A percentile compares a stretch with the other conserved stretches of the same genome.
phyloP scores from a whole-genome alignment of 35 echinoderm and acorn worm genomes.

The Eucidaris tribuloides region DNA sequence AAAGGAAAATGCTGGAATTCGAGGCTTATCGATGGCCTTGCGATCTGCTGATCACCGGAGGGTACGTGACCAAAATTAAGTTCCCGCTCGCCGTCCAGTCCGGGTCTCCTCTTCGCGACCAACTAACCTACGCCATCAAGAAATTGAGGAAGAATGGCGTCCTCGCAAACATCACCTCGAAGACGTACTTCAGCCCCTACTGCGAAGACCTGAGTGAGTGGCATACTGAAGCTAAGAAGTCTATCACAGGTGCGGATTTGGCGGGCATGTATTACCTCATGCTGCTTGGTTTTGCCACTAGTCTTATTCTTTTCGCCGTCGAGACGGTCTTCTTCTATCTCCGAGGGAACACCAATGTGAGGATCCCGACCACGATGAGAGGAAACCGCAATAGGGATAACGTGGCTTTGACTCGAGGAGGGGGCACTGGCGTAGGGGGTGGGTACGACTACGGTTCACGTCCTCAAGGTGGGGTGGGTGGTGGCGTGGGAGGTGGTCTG shows the following conservation, averaged over 20 bases:
- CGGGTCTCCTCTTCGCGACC: conserved; percentile 85
- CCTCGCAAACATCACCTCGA: conserved; percentile 38
- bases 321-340: conserved; percentile 50
- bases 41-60: conserved; percentile 50
- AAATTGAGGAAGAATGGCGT: conserved; percentile 42
- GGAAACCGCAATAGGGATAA: not conserved
- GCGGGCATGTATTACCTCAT: conserved; percentile 80
- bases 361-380: not conserved
- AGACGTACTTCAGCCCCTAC: not conserved
- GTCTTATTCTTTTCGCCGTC: conserved; percentile 63
- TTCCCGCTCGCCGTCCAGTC: conserved; percentile 73
- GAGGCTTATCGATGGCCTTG: conserved; percentile 60
- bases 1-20: conserved; percentile 56
- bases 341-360: not conserved
- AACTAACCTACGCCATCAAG: conserved; percentile 63
- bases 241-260: conserved; percentile 73
- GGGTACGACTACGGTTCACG: too few species aligned
- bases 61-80: conserved; percentile 43
- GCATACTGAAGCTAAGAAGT: conserved; percentile 64
- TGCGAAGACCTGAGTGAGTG: conserved; percentile 53
- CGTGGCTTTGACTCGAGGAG: not conserved
- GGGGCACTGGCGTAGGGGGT: not conserved
- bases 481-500: not conserved
- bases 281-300: conserved; percentile 57
- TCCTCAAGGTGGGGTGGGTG: not conserved